Conservation (phyloP, 2,113 vertebrate genomes). For the Microtus pennsylvanicus region DNA sequence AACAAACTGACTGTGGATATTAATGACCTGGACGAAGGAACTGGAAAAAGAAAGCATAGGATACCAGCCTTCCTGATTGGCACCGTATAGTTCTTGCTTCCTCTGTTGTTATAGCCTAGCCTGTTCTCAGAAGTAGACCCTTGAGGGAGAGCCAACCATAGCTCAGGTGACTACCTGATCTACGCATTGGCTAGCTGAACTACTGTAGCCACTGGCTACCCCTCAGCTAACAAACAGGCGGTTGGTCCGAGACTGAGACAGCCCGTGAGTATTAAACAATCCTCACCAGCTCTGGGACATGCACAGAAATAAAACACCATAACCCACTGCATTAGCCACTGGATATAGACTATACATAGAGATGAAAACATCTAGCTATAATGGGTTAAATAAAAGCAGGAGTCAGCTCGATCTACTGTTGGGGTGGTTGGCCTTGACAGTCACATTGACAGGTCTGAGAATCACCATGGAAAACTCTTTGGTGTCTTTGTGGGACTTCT, state of each 20-base stretch:
- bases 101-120: not conserved
- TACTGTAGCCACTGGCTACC: not conserved
- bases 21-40: not conserved
- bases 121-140: not conserved
- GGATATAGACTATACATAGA: not conserved
- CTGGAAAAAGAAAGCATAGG: not conserved
- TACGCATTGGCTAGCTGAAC: no score
- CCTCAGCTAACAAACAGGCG: not conserved
- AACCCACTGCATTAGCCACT: not conserved
- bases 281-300: not conserved
- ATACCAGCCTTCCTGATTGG: fast-evolving
- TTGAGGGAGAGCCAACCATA: not conserved
- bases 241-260: not conserved
- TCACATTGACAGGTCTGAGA: not conserved
- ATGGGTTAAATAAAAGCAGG: not conserved
- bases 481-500: not conserved
- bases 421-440: not conserved
- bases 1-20: no score
- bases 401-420: not conserved
- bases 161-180: not conserved
- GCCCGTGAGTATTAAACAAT: not conserved
- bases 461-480: not conserved
- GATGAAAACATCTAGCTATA: not conserved
- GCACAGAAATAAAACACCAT: not conserved
- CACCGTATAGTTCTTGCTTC: not conserved